These are phyloP conservation scores for Oithona nana DNA, from an alignment of 2,888 invertebrate genomes.

Conservation along the genomic window DNA sequence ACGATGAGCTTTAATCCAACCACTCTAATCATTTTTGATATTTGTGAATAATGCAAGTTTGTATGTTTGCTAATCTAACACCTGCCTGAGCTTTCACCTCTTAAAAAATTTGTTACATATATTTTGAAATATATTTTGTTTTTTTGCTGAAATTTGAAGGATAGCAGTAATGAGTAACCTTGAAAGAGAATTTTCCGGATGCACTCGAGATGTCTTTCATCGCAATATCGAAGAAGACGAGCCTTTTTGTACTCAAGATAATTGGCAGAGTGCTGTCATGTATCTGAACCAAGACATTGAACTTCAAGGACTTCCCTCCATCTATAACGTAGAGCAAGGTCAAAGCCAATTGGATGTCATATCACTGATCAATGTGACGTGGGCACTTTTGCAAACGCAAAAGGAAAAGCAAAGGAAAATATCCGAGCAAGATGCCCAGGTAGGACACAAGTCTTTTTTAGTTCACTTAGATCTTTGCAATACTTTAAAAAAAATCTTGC, in stretches of 20 bases:
- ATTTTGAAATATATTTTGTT: no score
- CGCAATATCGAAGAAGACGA: not conserved
- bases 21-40: no score
- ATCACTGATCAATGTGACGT: constrained; percentile 4
- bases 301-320: not conserved
- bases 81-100: no score
- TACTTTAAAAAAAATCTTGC: not conserved
- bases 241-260: constrained; percentile 10
- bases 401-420: not conserved
- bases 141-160: no score
- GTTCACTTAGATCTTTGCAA: not conserved
- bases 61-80: no score
- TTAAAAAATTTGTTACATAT: no score
- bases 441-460: not conserved
- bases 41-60: no score
- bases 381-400: not conserved
- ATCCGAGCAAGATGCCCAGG: not conserved
- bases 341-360: constrained; percentile 5
- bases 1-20: not conserved
- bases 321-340: not conserved
- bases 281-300: constrained; percentile 1
- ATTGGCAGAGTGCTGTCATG: constrained; percentile 16
- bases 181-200: constrained; percentile 5
- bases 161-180: not conserved
- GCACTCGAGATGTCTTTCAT: constrained; percentile 9